Percentiles rank a stretch among this genome's conserved stretches.
Evolutionary conservation across 2,113 vertebrate genomes (phyloP).

Genomic region (Alces alces): DNA sequence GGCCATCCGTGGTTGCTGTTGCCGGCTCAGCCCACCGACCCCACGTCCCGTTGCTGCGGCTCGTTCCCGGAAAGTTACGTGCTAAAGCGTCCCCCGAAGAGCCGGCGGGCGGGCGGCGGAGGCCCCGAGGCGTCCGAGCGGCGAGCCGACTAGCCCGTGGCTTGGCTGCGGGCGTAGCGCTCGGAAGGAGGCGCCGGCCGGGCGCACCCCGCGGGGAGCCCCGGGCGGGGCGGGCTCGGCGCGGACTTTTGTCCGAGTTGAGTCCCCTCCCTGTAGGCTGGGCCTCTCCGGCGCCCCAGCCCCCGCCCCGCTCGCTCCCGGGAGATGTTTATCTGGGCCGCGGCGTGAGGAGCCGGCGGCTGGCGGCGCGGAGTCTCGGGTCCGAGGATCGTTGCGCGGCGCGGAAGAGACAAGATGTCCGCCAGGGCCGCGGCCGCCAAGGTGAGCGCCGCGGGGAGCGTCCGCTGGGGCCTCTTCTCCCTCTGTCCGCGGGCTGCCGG

Average conservation of each 20-base stretch:
- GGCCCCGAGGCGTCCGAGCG: background rate
- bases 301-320: conserved; percentile 2
- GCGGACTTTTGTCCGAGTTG: conserved; percentile 73
- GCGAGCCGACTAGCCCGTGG: background rate
- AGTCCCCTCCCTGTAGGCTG: conserved; percentile 68
- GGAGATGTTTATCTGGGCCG: conserved; percentile 75
- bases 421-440: conserved; percentile 85
- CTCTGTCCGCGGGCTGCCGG: background rate
- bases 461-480: background rate
- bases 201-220: conserved; percentile 41
- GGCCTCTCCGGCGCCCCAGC: conserved; percentile 50
- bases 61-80: conserved; percentile 22
- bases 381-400: conserved; percentile 53
- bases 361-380: conserved; percentile 43
- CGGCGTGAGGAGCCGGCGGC: conserved; percentile 70
- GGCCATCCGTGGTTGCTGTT: conserved; percentile 32
- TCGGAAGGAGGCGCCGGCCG: conserved; percentile 9
- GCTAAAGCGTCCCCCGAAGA: background rate
- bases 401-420: conserved; percentile 91
- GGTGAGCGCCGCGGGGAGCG: conserved; percentile 79
- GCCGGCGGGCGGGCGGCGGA: background rate
- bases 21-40: background rate
- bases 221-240: conserved; percentile 77
- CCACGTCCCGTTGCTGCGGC: background rate
- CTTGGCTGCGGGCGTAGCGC: background rate